phyloP scores from a whole-genome alignment of 2,113 vertebrate species.

The Loxodonta africana region DNA sequence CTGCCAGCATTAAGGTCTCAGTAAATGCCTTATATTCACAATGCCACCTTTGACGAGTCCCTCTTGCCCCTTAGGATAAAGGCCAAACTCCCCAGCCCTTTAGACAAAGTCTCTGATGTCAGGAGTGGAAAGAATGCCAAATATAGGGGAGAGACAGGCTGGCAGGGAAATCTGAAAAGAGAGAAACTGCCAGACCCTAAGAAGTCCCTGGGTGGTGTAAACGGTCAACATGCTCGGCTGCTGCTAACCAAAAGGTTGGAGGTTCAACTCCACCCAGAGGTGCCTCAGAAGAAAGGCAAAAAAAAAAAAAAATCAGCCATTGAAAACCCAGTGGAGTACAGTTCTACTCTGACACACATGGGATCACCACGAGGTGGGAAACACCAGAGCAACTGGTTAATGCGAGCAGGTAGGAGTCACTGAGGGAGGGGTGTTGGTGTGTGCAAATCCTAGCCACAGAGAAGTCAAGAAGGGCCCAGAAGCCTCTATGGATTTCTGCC shows the following conservation, averaged over 20 bases:
- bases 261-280: neutral
- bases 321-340: neutral
- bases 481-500: neutral
- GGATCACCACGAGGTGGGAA: neutral
- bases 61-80: conserved; percentile 1
- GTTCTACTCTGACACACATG: neutral
- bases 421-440: neutral
- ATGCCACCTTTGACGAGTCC: neutral
- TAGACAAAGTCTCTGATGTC: neutral
- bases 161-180: neutral
- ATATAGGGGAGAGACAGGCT: neutral
- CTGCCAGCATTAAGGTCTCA: neutral
- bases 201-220: neutral
- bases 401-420: neutral
- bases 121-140: neutral
- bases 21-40: neutral
- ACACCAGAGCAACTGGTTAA: neutral
- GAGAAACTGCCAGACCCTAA: neutral
- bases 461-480: neutral
- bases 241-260: neutral
- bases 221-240: neutral
- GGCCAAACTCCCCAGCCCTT: conserved; percentile 12
- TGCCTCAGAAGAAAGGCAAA: neutral
- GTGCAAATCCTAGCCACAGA: neutral
- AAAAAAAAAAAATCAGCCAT: neutral